phyloP scores from a whole-genome alignment of 2,113 vertebrate genomes.

The Erinaceus europaeus region DNA sequence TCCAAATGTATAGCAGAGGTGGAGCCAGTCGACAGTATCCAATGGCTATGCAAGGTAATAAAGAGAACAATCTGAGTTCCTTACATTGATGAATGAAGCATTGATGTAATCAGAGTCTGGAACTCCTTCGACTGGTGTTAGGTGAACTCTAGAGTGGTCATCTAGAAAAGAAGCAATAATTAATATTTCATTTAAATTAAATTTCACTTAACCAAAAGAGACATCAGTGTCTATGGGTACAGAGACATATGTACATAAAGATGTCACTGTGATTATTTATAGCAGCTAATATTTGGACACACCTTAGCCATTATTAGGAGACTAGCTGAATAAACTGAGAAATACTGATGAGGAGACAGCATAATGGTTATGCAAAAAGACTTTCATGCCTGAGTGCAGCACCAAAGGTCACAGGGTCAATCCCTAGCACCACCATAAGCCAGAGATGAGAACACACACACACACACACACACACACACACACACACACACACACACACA shows the following conservation, averaged over 20 bases:
- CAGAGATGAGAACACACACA: too few species aligned
- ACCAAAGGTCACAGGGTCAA: too few species aligned
- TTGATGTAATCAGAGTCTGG: constrained; percentile 99
- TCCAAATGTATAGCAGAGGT: not conserved
- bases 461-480: too few species aligned
- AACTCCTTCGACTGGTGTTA: constrained; percentile 94
- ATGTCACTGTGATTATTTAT: not conserved
- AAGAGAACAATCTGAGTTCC: constrained; percentile 62
- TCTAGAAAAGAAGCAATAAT: constrained; percentile 80
- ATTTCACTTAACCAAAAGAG: not conserved
- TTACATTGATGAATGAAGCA: constrained; percentile 97
- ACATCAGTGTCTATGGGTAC: not conserved
- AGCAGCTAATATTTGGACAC: not conserved
- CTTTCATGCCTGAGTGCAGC: too few species aligned
- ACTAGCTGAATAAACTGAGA: not conserved
- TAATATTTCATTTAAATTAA: constrained; percentile 35
- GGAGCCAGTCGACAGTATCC: not conserved
- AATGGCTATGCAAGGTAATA: not conserved
- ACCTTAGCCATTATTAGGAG: not conserved
- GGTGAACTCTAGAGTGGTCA: constrained; percentile 97
- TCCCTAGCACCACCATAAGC: too few species aligned
- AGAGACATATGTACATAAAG: not conserved
- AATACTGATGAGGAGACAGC: too few species aligned
- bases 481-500: too few species aligned
- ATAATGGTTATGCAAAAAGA: too few species aligned